Base-by-base conservation (phyloP, 2,797 vertebrate species). In the Ispidina picta region DNA sequence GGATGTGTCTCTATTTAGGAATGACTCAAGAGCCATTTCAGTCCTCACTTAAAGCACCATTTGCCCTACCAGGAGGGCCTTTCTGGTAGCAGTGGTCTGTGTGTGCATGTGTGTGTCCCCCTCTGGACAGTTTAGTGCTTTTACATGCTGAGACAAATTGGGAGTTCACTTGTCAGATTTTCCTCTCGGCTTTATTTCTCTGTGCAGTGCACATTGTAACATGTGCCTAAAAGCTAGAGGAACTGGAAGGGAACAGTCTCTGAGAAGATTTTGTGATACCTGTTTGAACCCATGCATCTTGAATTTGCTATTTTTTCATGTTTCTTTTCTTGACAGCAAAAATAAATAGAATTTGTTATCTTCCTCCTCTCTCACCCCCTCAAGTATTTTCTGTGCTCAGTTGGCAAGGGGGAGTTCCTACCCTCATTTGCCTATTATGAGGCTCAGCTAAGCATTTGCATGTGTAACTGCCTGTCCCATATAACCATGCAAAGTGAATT, bases 61-160 rank as follows among this genome's bases (percentile, higher is more conserved):
- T 84, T 20, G 12, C 41, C 46, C 31, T 90, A 26, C 35, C n/a
- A 64, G 56, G 49, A 91, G 23, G 21, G 10, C 31, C 62, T 28
- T 66, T 49, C 63, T 65, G 25, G 21, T 70, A 60, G 41, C 28
- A 39, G 1, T 6, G 5, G 11, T 71, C 20, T 65, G 2, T 21
- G 8, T 75, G 19, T 65, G 48, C 5, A 1, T 26, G 3, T 3
- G 1, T 28, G 1, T n/a, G 12, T 19, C 8, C 29, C 19, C 11
- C 18, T 46, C 62, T 80, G 76, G 63, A 56, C 52, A 11, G 6
- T 60, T 70, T 56, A 64, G 21, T 71, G 43, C 37, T 81, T 87
- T 64, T 41, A 62, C 48, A 22, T 81, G 19, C 65, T 89, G 41
- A 20, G 31, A 51, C 44, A 87, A 63, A 81, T 3, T 10, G 56